Evolutionary conservation across 2,113 vertebrate genomes (phyloP).

Genomic region (Pedetes capensis): DNA sequence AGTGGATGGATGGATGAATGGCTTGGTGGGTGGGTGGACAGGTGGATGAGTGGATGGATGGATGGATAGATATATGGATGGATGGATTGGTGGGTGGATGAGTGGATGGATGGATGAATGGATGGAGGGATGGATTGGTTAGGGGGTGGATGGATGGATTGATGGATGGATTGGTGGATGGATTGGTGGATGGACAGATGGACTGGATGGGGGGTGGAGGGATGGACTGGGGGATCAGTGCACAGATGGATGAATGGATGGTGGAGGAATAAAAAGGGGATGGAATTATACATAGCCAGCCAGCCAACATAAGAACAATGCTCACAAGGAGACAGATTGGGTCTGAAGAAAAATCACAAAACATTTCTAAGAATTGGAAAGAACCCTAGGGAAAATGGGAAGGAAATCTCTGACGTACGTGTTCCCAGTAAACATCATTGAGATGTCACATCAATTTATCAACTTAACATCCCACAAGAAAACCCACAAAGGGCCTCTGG

Average conservation of each 20-base stretch:
- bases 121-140: neutral
- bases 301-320: neutral
- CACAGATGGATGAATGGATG: too few species aligned
- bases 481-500: neutral
- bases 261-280: too few species aligned
- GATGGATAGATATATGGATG: fast-evolving
- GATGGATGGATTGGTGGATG: fast-evolving
- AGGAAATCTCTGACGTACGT: neutral
- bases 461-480: neutral
- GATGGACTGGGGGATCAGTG: neutral
- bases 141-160: neutral
- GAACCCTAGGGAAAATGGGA: neutral
- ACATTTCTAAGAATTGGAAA: neutral
- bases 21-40: too few species aligned
- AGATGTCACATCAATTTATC: neutral
- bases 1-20: too few species aligned
- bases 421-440: neutral
- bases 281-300: neutral
- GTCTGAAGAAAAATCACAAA: neutral
- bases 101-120: too few species aligned
- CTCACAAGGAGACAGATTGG: neutral
- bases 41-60: neutral
- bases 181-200: fast-evolving
- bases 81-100: too few species aligned
- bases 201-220: neutral